A percentile compares a stretch with the other conserved stretches of the same genome.
Evolutionary conservation across 2,797 vertebrate genomes (phyloP).

Genomic region (Peromyscus melanophrys): DNA sequence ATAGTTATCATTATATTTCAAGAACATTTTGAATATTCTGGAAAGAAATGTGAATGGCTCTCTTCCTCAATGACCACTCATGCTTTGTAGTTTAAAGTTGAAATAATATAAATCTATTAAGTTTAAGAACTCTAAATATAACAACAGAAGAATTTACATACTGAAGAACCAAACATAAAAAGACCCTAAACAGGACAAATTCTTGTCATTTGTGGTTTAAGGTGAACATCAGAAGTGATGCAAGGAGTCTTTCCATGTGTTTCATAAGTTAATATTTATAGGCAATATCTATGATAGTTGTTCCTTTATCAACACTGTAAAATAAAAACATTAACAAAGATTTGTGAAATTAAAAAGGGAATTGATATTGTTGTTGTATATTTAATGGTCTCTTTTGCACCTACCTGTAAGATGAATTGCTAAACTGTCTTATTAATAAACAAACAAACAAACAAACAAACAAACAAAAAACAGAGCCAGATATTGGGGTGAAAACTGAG

Average conservation of each 20-base stretch:
- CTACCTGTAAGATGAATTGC: background rate
- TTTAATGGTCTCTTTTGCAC: background rate
- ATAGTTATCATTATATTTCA: slow-evolving; percentile 32
- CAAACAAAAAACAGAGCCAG: too few species aligned
- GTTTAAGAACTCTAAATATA: background rate
- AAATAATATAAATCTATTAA: slow-evolving; percentile 17
- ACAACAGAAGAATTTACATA: slow-evolving; percentile 37
- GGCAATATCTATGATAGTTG: background rate
- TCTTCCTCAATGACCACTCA: background rate
- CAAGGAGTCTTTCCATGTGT: background rate
- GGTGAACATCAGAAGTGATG: background rate
- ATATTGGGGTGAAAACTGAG: too few species aligned
- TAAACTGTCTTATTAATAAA: too few species aligned
- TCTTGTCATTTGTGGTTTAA: background rate
- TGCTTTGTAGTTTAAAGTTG: slow-evolving; percentile 20
- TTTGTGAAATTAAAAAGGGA: slow-evolving; percentile 7
- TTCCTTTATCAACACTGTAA: background rate
- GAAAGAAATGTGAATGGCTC: slow-evolving; percentile 16
- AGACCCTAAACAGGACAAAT: slow-evolving; percentile 6
- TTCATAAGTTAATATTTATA: background rate
- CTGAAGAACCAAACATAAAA: background rate
- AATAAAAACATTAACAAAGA: background rate
- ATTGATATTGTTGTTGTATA: background rate
- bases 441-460: too few species aligned
- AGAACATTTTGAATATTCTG: slow-evolving; percentile 6